Conservation (phyloP, 2,888 invertebrate genomes). For the Pammene aurita region DNA sequence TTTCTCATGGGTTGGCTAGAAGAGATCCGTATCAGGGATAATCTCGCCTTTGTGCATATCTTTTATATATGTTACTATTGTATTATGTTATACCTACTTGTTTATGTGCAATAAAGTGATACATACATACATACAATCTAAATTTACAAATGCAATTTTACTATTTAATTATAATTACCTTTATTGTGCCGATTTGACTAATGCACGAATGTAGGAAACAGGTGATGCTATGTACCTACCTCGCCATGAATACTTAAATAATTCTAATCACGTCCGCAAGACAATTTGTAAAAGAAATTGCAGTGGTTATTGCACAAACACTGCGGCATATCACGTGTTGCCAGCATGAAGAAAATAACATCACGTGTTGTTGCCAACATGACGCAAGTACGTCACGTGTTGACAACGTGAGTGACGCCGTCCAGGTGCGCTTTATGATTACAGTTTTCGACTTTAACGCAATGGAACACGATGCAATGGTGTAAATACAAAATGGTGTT, state of each 20-base stretch:
- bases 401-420: conserved; percentile 1
- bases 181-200: background rate
- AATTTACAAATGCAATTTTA: too few relatives aligned
- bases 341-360: background rate
- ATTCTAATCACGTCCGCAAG: background rate
- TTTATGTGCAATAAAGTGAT: too few relatives aligned
- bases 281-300: conserved; percentile 2
- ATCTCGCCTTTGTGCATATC: too few relatives aligned
- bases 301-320: background rate
- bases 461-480: background rate
- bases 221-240: too few relatives aligned
- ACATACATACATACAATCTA: too few relatives aligned
- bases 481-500: background rate
- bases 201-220: background rate
- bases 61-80: too few relatives aligned
- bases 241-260: background rate
- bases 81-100: too few relatives aligned
- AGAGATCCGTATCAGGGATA: too few relatives aligned
- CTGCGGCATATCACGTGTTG: background rate
- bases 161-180: too few relatives aligned
- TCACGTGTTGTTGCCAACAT: background rate
- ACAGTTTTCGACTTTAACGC: background rate
- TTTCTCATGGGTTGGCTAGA: too few relatives aligned
- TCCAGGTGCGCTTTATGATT: background rate
- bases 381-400: background rate